Evolutionary conservation across 2,797 vertebrate genomes (phyloP).

Genomic region (Amblyopsis hoosieri): DNA sequence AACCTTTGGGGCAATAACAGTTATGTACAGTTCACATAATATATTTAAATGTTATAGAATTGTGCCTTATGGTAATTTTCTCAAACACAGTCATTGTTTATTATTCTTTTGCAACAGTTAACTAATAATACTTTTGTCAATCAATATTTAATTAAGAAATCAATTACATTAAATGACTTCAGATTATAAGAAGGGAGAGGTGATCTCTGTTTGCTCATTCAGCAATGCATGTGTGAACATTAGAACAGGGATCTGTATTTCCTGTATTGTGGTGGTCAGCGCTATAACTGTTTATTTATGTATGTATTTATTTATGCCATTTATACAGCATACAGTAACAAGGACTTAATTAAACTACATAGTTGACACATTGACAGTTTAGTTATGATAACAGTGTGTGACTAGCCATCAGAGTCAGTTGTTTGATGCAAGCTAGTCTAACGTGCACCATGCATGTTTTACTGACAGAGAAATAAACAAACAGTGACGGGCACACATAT

Average conservation of each 20-base stretch:
- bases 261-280: not conserved
- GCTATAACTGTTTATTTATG: not conserved
- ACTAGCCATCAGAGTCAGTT: constrained; percentile 2
- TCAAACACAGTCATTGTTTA: too few species aligned
- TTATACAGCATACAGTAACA: not conserved
- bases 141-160: not conserved
- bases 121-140: not conserved
- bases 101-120: not conserved
- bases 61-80: too few species aligned
- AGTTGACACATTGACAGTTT: constrained; percentile 8
- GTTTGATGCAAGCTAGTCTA: constrained; percentile 12
- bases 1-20: constrained; percentile 21
- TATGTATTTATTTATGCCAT: not conserved
- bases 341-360: not conserved
- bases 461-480: constrained; percentile 29
- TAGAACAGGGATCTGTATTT: too few species aligned
- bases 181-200: too few species aligned
- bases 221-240: too few species aligned
- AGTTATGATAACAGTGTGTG: constrained; percentile 17
- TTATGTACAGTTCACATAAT: constrained; percentile 9
- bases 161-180: not conserved
- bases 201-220: too few species aligned
- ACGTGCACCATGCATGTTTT: constrained; percentile 11
- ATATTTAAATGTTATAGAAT: constrained; percentile 7
- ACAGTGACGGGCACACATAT: constrained; percentile 29